These are phyloP conservation scores for Macrosoma leucophasiata DNA, from an alignment of 2,888 invertebrate species.

Conservation along the genomic window DNA sequence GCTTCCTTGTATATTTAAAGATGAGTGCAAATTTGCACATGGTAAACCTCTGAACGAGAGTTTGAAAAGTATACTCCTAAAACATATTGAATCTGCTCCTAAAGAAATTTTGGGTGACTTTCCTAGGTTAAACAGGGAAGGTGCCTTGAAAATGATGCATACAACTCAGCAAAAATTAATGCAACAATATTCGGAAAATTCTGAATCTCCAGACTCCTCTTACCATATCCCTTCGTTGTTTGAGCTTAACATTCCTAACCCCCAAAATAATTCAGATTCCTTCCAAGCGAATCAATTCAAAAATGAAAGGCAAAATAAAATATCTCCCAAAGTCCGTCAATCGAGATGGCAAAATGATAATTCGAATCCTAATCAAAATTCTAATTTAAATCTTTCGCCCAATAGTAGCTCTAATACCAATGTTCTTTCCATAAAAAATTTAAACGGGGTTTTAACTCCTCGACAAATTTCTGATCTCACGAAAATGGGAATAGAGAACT, in stretches of 20 bases:
- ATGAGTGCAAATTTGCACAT: slow-evolving; percentile 97
- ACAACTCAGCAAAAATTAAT: slow-evolving; percentile 60
- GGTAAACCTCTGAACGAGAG: slow-evolving; percentile 89
- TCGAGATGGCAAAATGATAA: slow-evolving; percentile 70
- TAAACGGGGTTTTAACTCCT: slow-evolving; percentile 72
- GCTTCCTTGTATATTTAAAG: slow-evolving; percentile 85
- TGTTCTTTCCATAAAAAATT: slow-evolving; percentile 74
- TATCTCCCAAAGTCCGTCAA: slow-evolving; percentile 64
- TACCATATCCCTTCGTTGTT: slow-evolving; percentile 63
- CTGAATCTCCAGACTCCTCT: slow-evolving; percentile 51
- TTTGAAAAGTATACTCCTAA: slow-evolving; percentile 78
- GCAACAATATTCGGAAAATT: slow-evolving; percentile 55
- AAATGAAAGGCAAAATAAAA: slow-evolving; percentile 55
- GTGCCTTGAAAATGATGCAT: slow-evolving; percentile 78
- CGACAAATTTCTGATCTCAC: slow-evolving; percentile 76
- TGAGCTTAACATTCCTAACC: slow-evolving; percentile 64
- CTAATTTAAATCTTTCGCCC: slow-evolving; percentile 42
- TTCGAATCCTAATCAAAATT: slow-evolving; percentile 47
- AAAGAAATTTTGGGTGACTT: slow-evolving; percentile 95
- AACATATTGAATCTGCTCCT: slow-evolving; percentile 92
- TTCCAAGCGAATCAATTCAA: slow-evolving; percentile 44
- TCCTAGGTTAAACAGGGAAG: slow-evolving; percentile 86
- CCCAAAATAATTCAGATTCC: slow-evolving; percentile 43
- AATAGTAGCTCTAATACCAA: slow-evolving; percentile 44
- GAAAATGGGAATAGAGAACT: slow-evolving; percentile 76